Percentiles rank a stretch among this genome's conserved stretches.
Conservation (phyloP, 1,140 invertebrate genomes). For the Hestina assimilis region DNA sequence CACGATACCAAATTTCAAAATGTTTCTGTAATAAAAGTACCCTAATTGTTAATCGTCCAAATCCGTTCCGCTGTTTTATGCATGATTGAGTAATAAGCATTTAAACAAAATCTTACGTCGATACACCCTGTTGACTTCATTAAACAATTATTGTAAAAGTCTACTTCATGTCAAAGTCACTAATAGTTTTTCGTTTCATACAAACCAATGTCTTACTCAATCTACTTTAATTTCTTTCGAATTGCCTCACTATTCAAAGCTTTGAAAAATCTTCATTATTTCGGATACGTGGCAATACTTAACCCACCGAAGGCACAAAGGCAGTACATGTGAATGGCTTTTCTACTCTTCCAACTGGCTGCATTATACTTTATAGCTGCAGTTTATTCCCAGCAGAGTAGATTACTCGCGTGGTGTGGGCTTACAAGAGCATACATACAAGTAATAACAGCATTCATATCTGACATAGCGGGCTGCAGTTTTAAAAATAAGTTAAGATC, state of each 20-base stretch:
- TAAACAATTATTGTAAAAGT: too few relatives aligned
- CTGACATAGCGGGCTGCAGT: slow-evolving; percentile 43
- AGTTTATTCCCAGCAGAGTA: slow-evolving; percentile 32
- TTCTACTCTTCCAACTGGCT: slow-evolving; percentile 48
- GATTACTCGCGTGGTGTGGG: slow-evolving; percentile 5
- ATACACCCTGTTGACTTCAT: too few relatives aligned
- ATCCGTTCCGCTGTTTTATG: too few relatives aligned
- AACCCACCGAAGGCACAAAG: slow-evolving; percentile 55
- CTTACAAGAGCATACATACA: slow-evolving; percentile 50
- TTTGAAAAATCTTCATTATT: slow-evolving; percentile 54
- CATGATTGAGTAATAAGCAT: too few relatives aligned
- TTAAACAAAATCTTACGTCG: too few relatives aligned
- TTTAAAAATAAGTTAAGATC: slow-evolving; percentile 57
- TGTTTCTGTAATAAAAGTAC: too few relatives aligned
- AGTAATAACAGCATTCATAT: slow-evolving; percentile 54
- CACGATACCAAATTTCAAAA: too few relatives aligned
- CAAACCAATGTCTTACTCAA: too few relatives aligned
- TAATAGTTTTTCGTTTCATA: too few relatives aligned
- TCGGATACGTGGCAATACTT: slow-evolving; percentile 44
- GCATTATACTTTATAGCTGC: slow-evolving; percentile 46
- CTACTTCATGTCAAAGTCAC: too few relatives aligned
- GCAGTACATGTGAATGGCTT: slow-evolving; percentile 61
- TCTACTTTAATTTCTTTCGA: slow-evolving; percentile 38
- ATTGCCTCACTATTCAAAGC: slow-evolving; percentile 35
- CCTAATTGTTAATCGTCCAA: too few relatives aligned